Percentiles rank a stretch among this genome's conserved stretches.
Conservation (phyloP, 2,888 invertebrate genomes). For the Leucophenga maculata region DNA sequence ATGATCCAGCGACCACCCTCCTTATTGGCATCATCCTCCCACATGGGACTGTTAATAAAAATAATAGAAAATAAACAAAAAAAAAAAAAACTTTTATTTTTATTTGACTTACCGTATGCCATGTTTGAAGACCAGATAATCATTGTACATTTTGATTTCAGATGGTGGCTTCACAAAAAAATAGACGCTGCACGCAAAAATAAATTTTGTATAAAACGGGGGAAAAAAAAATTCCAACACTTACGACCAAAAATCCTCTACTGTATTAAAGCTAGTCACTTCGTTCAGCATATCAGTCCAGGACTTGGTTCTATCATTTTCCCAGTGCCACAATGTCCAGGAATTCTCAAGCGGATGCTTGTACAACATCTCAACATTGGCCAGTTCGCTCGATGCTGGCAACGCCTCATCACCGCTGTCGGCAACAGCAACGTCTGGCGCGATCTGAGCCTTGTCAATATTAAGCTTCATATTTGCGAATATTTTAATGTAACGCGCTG, state of each 20-base stretch:
- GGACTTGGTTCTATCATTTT: conserved; percentile 84
- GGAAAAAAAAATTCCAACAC: no score
- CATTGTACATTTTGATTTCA: conserved; percentile 82
- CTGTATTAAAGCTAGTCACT: conserved; percentile 93
- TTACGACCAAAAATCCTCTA: conserved; percentile 93
- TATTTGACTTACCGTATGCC: conserved; percentile 72
- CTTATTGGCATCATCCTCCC: conserved; percentile 89
- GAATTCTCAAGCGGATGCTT: conserved; percentile 94
- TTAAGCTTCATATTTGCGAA: no score
- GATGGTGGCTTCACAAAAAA: conserved; percentile 88
- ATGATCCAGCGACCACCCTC: conserved; percentile 87
- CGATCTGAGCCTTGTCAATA: no score
- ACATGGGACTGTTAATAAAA: conserved; percentile 80
- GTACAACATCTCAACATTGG: conserved; percentile 73
- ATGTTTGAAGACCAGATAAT: conserved; percentile 84
- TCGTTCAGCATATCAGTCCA: conserved; percentile 95
- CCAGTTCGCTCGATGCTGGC: conserved; percentile 5
- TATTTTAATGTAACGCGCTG: no score
- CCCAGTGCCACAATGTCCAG: conserved; percentile 98
- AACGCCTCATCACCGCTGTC: no score
- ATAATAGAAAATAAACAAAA: no score
- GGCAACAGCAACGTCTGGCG: no score
- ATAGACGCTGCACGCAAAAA: conserved; percentile 77
- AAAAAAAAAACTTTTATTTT: no score
- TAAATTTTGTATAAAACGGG: not conserved